These are phyloP conservation scores for Acanthurus lineatus DNA, from an alignment of 2,797 vertebrate species.

Conservation along the genomic window DNA sequence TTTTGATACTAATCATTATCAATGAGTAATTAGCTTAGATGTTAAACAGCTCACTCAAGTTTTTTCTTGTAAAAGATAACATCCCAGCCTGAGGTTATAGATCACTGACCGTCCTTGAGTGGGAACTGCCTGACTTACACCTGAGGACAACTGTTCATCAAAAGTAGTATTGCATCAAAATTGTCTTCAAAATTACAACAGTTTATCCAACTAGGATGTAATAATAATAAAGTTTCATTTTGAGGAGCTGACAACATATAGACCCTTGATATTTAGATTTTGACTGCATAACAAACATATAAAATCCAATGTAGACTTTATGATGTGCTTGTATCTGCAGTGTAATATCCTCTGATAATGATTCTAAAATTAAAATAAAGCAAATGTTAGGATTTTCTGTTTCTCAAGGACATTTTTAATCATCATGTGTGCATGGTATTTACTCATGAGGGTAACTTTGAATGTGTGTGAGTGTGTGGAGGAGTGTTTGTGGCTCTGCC, in stretches of 20 bases:
- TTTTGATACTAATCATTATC: no score
- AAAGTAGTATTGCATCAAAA: no score
- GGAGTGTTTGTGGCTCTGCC: constrained; percentile 33
- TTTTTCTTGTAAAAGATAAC: no score
- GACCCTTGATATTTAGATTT: neutral
- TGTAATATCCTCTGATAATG: neutral
- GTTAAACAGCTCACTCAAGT: no score
- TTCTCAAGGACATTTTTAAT: neutral
- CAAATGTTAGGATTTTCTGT: neutral
- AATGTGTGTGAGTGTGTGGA: neutral
- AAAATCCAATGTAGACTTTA: no score
- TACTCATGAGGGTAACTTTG: neutral
- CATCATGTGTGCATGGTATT: neutral
- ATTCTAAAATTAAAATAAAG: neutral
- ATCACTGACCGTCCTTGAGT: constrained; percentile 10
- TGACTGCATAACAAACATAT: neutral
- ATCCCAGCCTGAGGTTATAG: neutral
- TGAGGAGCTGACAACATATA: neutral
- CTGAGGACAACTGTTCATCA: no score
- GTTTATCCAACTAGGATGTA: neutral
- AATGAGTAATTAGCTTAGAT: no score
- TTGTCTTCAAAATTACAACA: no score
- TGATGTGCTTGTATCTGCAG: neutral
- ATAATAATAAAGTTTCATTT: neutral
- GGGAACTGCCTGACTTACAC: neutral